A percentile compares a stretch with the other conserved stretches of the same genome.
phyloP scores from a whole-genome alignment of 2,888 invertebrate species.

The Pocota personata region DNA sequence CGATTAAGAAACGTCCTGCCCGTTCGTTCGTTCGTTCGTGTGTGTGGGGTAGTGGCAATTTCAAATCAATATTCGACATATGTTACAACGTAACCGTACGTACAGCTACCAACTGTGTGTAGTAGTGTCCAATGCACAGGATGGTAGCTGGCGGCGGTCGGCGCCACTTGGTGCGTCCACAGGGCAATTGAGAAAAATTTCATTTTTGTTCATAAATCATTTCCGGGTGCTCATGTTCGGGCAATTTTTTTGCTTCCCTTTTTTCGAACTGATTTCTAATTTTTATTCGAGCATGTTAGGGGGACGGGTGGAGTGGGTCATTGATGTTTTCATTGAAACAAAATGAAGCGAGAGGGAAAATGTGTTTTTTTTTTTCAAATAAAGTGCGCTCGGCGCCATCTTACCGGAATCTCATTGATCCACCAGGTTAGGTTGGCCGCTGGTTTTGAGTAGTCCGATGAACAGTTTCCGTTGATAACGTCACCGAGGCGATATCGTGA shows the following conservation, averaged over 20 bases:
- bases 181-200: constrained; percentile 61
- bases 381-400: constrained; percentile 29
- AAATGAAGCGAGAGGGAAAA: constrained; percentile 1
- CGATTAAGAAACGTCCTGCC: constrained; percentile 38
- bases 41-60: constrained; percentile 47
- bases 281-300: constrained; percentile 42
- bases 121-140: constrained; percentile 6
- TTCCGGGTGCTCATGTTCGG: constrained; percentile 68
- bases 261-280: constrained; percentile 59
- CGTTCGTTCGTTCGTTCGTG: constrained; percentile 20
- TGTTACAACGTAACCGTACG: constrained; percentile 52
- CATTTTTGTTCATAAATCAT: constrained; percentile 73
- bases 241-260: constrained; percentile 33
- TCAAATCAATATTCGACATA: constrained; percentile 71
- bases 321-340: constrained; percentile 20
- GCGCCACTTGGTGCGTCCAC: constrained; percentile 57
- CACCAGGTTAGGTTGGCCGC: constrained; percentile 85
- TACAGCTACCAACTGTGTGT: not conserved
- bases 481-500: constrained; percentile 84
- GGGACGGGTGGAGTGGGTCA: not conserved
- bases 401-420: constrained; percentile 83
- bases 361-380: constrained; percentile 39
- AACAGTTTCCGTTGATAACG: constrained; percentile 84
- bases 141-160: not conserved
- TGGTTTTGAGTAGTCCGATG: constrained; percentile 84